These are phyloP conservation scores for Anastrepha ludens DNA, from an alignment of 1,140 invertebrate genomes.

Conservation along the genomic window DNA sequence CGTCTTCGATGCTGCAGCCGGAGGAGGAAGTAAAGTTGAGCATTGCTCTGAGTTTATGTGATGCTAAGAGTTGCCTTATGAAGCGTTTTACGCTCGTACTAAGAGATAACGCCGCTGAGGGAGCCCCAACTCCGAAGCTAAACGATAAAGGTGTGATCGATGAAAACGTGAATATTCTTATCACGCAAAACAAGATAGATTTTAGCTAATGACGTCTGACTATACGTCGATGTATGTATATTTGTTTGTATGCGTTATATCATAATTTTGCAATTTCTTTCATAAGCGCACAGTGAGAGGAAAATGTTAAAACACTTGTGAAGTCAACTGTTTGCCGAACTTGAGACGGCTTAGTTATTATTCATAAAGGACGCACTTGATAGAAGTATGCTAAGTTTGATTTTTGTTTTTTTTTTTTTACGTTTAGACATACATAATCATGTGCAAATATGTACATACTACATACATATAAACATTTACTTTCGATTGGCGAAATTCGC, in stretches of 20 bases:
- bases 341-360: not conserved
- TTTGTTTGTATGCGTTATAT: not conserved
- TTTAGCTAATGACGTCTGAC: not conserved
- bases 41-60: constrained; percentile 65
- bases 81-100: constrained; percentile 62
- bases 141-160: not conserved
- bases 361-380: not conserved
- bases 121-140: not conserved
- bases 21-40: constrained; percentile 59
- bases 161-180: constrained; percentile 27
- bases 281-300: not conserved
- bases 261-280: not conserved
- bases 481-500: too few relatives aligned
- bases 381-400: too few relatives aligned
- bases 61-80: constrained; percentile 65
- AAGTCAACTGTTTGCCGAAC: not conserved
- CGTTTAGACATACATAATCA: not conserved
- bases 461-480: not conserved
- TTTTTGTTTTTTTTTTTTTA: too few relatives aligned
- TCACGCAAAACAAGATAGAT: constrained; percentile 41
- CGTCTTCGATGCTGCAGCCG: not conserved
- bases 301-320: not conserved
- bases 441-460: not conserved
- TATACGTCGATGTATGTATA: not conserved
- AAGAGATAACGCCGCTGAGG: not conserved